Conservation (phyloP, 2,888 invertebrate species). For the Drosophila greeni region DNA sequence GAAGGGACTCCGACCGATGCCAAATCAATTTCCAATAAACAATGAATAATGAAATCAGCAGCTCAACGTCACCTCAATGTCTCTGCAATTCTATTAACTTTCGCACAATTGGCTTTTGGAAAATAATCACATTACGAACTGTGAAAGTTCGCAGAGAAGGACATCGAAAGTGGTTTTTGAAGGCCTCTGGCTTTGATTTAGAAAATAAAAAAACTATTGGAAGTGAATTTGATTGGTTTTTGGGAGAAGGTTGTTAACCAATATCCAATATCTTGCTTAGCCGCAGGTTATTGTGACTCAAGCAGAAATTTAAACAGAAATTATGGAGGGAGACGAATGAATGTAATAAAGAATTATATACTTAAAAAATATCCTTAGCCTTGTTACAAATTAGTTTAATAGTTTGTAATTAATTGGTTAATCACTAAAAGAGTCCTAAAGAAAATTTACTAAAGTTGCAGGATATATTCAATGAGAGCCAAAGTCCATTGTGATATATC, state of each 20-base stretch:
- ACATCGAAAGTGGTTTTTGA: not conserved
- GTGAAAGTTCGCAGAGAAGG: not conserved
- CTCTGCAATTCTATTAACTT: conserved; percentile 1
- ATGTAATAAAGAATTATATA: no score
- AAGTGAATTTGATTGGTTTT: not conserved
- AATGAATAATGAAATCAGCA: conserved; percentile 2
- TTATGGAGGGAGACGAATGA: not conserved
- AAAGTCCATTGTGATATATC: no score
- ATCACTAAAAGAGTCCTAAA: no score
- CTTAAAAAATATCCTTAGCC: not conserved
- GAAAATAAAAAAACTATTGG: not conserved
- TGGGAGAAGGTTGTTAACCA: not conserved
- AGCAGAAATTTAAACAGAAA: not conserved
- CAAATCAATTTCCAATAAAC: conserved; percentile 4
- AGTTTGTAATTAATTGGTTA: not conserved
- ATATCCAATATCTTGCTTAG: not conserved
- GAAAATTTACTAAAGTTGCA: no score
- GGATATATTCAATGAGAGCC: no score
- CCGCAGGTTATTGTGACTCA: not conserved
- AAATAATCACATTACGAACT: not conserved
- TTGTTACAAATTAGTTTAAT: not conserved
- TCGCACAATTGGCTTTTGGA: not conserved
- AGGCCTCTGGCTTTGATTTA: not conserved
- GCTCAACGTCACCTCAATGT: not conserved
- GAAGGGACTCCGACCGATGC: not conserved